phyloP scores from a whole-genome alignment of 2,113 vertebrate genomes.

The Microcebus ravelobensis region DNA sequence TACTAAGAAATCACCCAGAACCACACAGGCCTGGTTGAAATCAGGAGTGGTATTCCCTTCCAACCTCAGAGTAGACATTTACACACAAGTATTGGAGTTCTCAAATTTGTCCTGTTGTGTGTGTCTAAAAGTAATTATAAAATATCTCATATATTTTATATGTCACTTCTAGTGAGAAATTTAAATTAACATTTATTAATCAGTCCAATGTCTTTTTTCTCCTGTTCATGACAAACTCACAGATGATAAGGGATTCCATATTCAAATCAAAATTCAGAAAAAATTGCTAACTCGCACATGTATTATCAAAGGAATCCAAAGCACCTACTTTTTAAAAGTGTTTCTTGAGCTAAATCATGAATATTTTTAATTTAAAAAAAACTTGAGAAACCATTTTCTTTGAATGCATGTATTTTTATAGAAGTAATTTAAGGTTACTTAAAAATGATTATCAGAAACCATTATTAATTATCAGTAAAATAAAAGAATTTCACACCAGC shows the following conservation, averaged over 20 bases:
- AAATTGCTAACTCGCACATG: neutral
- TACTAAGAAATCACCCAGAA: constrained; percentile 56
- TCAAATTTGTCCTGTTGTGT: neutral
- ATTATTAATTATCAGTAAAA: constrained; percentile 2
- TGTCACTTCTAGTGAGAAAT: neutral
- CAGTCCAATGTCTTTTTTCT: neutral
- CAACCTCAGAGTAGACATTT: neutral
- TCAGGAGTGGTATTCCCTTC: neutral
- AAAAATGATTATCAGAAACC: neutral
- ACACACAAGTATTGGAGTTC: neutral
- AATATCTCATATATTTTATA: neutral
- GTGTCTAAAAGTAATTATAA: neutral
- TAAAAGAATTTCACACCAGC: neutral
- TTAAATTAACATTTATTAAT: neutral
- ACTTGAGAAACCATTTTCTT: neutral
- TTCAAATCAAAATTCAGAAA: neutral
- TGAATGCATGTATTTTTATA: neutral
- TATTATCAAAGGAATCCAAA: neutral
- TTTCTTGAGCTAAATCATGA: neutral
- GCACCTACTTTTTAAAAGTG: neutral
- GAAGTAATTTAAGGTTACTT: neutral
- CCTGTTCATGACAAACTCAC: neutral
- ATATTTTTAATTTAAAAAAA: neutral
- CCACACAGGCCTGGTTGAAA: neutral
- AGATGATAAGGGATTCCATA: neutral